Conservation (phyloP, 2,888 invertebrate genomes). For the Drosophila tripunctata region DNA sequence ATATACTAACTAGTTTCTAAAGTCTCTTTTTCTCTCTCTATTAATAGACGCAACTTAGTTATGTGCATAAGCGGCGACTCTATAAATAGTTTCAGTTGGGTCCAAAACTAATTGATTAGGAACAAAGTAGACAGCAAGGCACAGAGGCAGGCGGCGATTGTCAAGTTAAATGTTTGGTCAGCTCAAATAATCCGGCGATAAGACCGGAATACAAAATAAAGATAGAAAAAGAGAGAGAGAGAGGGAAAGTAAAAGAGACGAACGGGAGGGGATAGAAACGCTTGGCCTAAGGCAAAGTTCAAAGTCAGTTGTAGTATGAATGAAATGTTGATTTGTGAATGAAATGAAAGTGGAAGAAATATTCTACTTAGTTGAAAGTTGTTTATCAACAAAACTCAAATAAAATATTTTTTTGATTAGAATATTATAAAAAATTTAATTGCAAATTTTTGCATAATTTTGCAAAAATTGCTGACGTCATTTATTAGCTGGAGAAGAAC, state of each 20-base stretch:
- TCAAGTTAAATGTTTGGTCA: constrained; percentile 28
- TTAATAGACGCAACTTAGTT: constrained; percentile 22
- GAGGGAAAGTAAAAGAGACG: not conserved
- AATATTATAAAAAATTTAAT: not conserved
- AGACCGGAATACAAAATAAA: not conserved
- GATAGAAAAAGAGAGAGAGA: not conserved
- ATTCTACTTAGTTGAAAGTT: constrained; percentile 1
- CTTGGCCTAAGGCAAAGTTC: constrained; percentile 25
- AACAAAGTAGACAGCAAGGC: constrained; percentile 28
- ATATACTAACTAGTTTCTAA: not conserved
- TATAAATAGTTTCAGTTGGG: constrained; percentile 44
- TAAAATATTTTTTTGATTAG: not conserved
- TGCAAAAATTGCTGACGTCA: no score
- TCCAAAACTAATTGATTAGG: constrained; percentile 40
- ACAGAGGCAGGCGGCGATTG: constrained; percentile 21
- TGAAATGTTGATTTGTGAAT: constrained; percentile 39
- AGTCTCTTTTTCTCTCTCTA: no score
- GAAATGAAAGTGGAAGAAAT: constrained; percentile 19
- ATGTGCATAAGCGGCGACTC: constrained; percentile 17
- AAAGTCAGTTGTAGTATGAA: constrained; percentile 22
- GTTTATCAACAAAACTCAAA: constrained; percentile 10
- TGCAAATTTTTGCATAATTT: not conserved
- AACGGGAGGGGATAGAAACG: not conserved
- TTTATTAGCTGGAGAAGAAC: no score
- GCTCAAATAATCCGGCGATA: constrained; percentile 41